Evolutionary conservation across 2,888 invertebrate genomes (phyloP).

Genomic region (Drosophila koepferae): DNA sequence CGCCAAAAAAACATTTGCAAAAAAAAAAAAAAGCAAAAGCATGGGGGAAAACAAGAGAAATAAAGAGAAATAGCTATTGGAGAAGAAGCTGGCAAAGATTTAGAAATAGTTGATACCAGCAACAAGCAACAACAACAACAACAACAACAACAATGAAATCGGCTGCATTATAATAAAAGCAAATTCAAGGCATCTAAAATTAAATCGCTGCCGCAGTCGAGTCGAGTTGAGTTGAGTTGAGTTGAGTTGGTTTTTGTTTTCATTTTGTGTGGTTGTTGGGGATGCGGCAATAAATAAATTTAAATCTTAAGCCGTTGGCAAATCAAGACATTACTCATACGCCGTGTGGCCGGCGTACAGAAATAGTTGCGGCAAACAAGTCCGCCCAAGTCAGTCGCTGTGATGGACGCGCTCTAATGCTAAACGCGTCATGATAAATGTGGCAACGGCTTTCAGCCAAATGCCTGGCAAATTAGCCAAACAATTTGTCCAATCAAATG

Average conservation of each 20-base stretch:
- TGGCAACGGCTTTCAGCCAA: constrained; percentile 62
- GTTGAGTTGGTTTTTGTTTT: neutral
- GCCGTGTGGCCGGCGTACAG: constrained; percentile 57
- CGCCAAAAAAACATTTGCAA: constrained; percentile 39
- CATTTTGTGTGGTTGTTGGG: neutral
- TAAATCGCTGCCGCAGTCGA: constrained; percentile 27
- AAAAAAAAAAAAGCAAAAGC: neutral
- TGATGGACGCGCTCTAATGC: constrained; percentile 40
- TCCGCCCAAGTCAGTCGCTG: constrained; percentile 23
- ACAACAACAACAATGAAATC: constrained; percentile 16
- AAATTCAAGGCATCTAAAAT: constrained; percentile 36
- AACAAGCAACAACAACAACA: constrained; percentile 7
- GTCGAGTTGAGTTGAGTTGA: constrained; percentile 16
- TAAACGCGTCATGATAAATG: constrained; percentile 66
- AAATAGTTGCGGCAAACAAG: constrained; percentile 57
- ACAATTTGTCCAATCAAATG: constrained; percentile 67
- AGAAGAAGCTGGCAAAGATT: constrained; percentile 29
- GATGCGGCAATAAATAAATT: constrained; percentile 66
- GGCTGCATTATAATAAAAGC: constrained; percentile 38
- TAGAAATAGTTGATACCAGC: constrained; percentile 36
- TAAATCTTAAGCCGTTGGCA: constrained; percentile 70
- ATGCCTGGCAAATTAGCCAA: constrained; percentile 72
- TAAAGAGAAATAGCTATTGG: constrained; percentile 6
- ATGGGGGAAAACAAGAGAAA: neutral
- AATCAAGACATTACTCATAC: constrained; percentile 79